Conservation (phyloP, 2,888 invertebrate genomes). For the Limnephilus auricula region DNA sequence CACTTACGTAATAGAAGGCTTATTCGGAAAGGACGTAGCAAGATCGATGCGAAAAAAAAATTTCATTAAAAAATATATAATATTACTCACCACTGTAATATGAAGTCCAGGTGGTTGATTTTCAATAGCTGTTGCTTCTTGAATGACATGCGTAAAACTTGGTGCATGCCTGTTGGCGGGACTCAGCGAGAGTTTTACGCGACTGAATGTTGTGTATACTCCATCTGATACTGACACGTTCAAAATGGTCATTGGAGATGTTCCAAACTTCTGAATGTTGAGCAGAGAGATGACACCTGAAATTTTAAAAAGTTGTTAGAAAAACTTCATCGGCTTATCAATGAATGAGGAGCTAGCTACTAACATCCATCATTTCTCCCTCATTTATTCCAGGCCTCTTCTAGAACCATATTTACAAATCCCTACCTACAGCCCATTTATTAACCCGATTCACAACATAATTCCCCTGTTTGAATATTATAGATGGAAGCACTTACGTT, state of each 20-base stretch:
- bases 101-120: conserved; percentile 87
- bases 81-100: conserved; percentile 80
- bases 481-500: too few species aligned
- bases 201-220: conserved; percentile 92
- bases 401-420: too few species aligned
- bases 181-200: conserved; percentile 87
- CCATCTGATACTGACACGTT: conserved; percentile 98
- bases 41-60: background rate
- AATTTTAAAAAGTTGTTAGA: background rate
- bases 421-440: too few species aligned
- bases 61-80: background rate
- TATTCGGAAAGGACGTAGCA: background rate
- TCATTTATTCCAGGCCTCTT: too few species aligned
- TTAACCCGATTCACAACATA: too few species aligned
- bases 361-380: too few species aligned
- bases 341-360: too few species aligned
- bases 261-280: conserved; percentile 85
- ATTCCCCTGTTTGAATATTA: too few species aligned
- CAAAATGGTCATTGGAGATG: conserved; percentile 81
- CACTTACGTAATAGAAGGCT: too few species aligned
- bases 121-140: conserved; percentile 89
- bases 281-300: conserved; percentile 82
- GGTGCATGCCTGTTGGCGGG: conserved; percentile 90
- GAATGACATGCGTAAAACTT: conserved; percentile 85
- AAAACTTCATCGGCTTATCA: too few species aligned